phyloP scores from a whole-genome alignment of 1,140 invertebrate genomes.

The Mamestra configurata region DNA sequence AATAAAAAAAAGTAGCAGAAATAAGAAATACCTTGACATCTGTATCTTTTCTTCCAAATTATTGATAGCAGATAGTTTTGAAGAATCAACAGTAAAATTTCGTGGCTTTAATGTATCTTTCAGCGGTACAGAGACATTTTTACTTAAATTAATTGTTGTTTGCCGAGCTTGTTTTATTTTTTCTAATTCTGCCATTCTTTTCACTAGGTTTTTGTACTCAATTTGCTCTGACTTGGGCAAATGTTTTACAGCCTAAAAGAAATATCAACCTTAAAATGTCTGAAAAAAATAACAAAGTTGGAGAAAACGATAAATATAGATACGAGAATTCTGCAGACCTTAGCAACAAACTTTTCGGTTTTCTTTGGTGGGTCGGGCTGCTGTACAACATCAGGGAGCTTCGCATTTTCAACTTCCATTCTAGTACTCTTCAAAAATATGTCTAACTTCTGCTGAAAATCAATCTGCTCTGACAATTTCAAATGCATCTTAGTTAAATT shows the following conservation, averaged over 20 bases:
- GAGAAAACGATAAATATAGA: neutral
- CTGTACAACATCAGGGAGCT: slow-evolving; percentile 70
- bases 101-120: slow-evolving; percentile 74
- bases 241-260: slow-evolving; percentile 83
- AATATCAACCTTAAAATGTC: slow-evolving; percentile 21
- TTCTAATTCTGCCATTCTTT: slow-evolving; percentile 85
- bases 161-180: slow-evolving; percentile 82
- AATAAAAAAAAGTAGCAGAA: neutral
- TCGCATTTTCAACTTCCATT: slow-evolving; percentile 78
- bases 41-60: slow-evolving; percentile 80
- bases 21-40: slow-evolving; percentile 72
- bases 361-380: slow-evolving; percentile 65
- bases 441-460: slow-evolving; percentile 85
- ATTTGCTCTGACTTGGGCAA: slow-evolving; percentile 85
- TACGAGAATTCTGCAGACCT: slow-evolving; percentile 67
- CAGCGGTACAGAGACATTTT: slow-evolving; percentile 52
- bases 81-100: slow-evolving; percentile 63
- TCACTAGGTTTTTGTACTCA: slow-evolving; percentile 85
- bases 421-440: slow-evolving; percentile 81
- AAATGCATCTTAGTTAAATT: slow-evolving; percentile 87
- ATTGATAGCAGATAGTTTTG: slow-evolving; percentile 54
- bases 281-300: slow-evolving; percentile 9
- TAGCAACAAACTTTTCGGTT: slow-evolving; percentile 79
- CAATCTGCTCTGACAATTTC: slow-evolving; percentile 80
- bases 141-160: slow-evolving; percentile 59